Base-by-base conservation (phyloP, 2,113 vertebrate genomes). In the Sebastes schlegelii region DNA sequence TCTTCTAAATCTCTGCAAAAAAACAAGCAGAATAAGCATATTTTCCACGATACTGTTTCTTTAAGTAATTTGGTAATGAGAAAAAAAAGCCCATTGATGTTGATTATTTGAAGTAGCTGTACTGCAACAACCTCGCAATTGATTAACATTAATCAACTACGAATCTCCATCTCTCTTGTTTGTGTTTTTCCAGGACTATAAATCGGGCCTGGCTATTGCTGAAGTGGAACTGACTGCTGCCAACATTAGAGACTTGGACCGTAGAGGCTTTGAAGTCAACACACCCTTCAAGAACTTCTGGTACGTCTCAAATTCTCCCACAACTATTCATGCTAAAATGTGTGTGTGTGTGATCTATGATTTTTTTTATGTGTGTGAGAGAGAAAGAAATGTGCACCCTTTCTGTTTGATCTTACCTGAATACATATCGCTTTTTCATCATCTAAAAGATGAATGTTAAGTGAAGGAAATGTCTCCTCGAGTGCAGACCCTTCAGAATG, bases 271-370 rank as follows among this genome's bases (percentile, higher is more conserved):
- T 89, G 98, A 99, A 94, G 94, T 99, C 94, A 99, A 97, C 91
- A 99, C 98, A n/a, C 98, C 98, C 57, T 99, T 98, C 78, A 97
- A 95, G 91, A 98, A 95, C 88, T 99, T 99, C 92, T 98, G 97
- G 98, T 99, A 92, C 93, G 96, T 94, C 77, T 88, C 42, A 5
- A 0, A 2, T 49, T 80, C 71, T 40, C 7, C 66, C 77, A 61
- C 77, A 77, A 61, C n/a, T 12, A 1, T 63, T 67, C 4, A 62
- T n/a, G 45, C 51, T 13, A 4, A 10, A 54, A n/a, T 5, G 12
- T 55, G 57, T 43, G 12, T 55, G 57, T 43, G 19, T 21, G 54
- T 67, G 54, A 45, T 65, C 52, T 34, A 19, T 48, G 45, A 71
- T 45, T 67, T 82, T 67, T 62, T n/a, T 51, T 48, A 6, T 69